phyloP scores from a whole-genome alignment of 1,140 invertebrate species.

The Drosophila ironensis region DNA sequence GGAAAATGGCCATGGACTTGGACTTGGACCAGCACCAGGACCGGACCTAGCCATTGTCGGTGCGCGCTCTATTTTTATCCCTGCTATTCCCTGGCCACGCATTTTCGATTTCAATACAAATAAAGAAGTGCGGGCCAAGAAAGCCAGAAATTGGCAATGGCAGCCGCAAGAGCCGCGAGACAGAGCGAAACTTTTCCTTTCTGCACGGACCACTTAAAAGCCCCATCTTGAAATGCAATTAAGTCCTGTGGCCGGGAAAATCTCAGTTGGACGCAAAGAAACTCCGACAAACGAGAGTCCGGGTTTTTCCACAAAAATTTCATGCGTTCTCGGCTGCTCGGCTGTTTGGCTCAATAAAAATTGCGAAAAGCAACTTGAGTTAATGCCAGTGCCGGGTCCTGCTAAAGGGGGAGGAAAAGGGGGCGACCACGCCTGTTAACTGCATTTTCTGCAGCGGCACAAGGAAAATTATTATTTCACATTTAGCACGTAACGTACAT shows the following conservation, averaged over 20 bases:
- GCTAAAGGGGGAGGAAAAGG: not conserved
- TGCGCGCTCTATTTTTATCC: constrained; percentile 10
- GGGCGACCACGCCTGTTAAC: constrained; percentile 2
- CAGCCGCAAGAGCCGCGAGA: constrained; percentile 46
- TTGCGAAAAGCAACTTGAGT: constrained; percentile 66
- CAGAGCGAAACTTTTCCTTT: constrained; percentile 68
- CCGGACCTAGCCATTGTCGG: constrained; percentile 46
- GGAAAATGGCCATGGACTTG: constrained; percentile 38
- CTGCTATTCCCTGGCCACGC: constrained; percentile 58
- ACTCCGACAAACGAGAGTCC: constrained; percentile 5
- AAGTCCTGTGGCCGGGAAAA: constrained; percentile 51
- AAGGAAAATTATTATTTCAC: constrained; percentile 79
- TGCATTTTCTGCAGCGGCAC: constrained; percentile 46
- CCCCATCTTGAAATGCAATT: constrained; percentile 73
- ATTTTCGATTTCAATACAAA: constrained; percentile 79
- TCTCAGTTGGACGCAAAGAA: constrained; percentile 55
- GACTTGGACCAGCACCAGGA: too few species aligned
- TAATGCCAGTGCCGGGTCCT: constrained; percentile 38
- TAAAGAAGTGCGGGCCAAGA: constrained; percentile 47
- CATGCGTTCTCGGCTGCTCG: constrained; percentile 56
- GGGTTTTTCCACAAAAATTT: constrained; percentile 65
- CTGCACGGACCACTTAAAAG: constrained; percentile 62
- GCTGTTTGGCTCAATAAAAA: constrained; percentile 74
- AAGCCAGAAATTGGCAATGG: constrained; percentile 70
- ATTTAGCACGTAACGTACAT: constrained; percentile 80